Conservation (phyloP, 1,140 invertebrate genomes). For the Drosophila mauritiana region DNA sequence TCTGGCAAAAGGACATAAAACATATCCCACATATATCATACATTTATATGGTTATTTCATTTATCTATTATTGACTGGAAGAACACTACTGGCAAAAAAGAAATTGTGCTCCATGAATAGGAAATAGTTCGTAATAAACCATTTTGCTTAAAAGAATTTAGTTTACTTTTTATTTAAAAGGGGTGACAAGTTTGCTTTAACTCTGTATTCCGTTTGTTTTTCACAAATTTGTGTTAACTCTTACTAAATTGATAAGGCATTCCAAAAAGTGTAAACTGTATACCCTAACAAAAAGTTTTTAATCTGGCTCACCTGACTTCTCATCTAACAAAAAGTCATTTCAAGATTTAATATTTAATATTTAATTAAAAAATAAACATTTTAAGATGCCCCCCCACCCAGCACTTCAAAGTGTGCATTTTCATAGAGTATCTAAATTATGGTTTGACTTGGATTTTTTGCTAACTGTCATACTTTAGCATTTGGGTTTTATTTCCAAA, state of each 20-base stretch:
- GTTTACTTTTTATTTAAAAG: too few relatives aligned
- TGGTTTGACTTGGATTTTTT: neutral
- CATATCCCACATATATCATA: conserved; percentile 31
- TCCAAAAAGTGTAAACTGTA: neutral
- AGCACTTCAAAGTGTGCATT: neutral
- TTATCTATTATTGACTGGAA: conserved; percentile 15
- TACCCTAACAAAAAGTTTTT: neutral
- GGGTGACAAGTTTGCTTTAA: too few relatives aligned
- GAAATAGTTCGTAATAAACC: too few relatives aligned
- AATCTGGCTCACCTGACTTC: too few relatives aligned
- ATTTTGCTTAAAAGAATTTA: too few relatives aligned
- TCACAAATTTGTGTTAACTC: neutral
- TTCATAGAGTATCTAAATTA: neutral
- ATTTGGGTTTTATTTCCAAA: conserved; percentile 13
- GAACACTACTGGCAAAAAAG: too few relatives aligned
- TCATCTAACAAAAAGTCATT: too few relatives aligned
- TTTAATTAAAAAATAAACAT: too few relatives aligned
- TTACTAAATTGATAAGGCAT: neutral
- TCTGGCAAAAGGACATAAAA: conserved; percentile 25
- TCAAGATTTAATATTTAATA: too few relatives aligned
- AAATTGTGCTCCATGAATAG: too few relatives aligned
- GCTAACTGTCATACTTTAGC: neutral
- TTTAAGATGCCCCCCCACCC: too few relatives aligned
- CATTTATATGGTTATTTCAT: conserved; percentile 27
- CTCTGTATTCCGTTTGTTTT: neutral